A percentile compares a stretch with the other conserved stretches of the same genome.
Evolutionary conservation across 1,140 invertebrate genomes (phyloP).

Genomic region (Cepaea nemoralis): DNA sequence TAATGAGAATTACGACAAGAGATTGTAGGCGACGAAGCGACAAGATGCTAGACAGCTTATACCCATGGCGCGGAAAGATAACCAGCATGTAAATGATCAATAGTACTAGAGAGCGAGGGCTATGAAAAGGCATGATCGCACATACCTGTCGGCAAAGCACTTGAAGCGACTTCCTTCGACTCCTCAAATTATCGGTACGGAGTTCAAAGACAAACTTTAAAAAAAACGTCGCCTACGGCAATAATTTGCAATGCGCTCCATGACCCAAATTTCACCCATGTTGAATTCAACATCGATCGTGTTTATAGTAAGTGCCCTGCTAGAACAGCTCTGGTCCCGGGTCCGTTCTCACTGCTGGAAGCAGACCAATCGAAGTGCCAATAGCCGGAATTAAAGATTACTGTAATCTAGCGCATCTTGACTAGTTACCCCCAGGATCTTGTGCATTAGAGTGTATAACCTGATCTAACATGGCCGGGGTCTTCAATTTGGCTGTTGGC

Average conservation of each 20-base stretch:
- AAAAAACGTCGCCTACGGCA: neutral
- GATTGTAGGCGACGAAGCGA: no score
- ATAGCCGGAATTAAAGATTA: slow-evolving; percentile 32
- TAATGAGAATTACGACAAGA: no score
- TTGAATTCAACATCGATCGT: slow-evolving; percentile 14
- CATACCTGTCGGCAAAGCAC: no score
- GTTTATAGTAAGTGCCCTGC: neutral
- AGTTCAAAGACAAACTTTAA: neutral
- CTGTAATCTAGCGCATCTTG: slow-evolving; percentile 20
- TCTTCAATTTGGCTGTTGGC: no score
- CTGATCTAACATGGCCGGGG: neutral
- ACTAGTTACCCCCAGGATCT: neutral
- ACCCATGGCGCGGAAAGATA: no score
- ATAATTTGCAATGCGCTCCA: slow-evolving; percentile 28
- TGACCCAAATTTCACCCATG: slow-evolving; percentile 18
- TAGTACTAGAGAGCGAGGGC: no score
- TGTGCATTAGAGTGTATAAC: neutral
- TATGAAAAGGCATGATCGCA: no score
- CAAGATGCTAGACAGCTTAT: no score
- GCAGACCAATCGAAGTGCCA: neutral
- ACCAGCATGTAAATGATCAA: no score
- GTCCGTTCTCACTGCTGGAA: neutral
- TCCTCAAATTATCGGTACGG: no score
- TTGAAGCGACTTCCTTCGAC: no score
- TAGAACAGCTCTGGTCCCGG: slow-evolving; percentile 1